These are phyloP conservation scores for Cryptocephalus moraei DNA, from an alignment of 2,888 invertebrate species.

Conservation along the genomic window DNA sequence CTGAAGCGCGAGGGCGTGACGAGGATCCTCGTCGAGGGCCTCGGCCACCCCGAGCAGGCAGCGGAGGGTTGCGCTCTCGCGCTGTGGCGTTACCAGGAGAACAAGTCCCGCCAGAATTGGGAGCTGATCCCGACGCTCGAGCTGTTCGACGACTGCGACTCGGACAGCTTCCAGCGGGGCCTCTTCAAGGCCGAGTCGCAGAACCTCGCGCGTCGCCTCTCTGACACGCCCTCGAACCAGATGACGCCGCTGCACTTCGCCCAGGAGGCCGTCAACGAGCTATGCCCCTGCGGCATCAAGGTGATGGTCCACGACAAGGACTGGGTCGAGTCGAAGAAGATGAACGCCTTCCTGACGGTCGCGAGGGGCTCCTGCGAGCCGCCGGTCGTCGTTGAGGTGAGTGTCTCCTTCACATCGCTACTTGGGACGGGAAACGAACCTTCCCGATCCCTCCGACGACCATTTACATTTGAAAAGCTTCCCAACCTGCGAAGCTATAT, in stretches of 20 bases:
- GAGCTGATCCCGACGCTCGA: constrained; percentile 41
- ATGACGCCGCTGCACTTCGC: constrained; percentile 70
- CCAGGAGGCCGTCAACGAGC: constrained; percentile 49
- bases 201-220: constrained; percentile 63
- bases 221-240: constrained; percentile 68
- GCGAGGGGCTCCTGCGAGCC: constrained; percentile 56
- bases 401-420: no score
- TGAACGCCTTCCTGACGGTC: constrained; percentile 56
- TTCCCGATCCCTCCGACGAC: no score
- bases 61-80: constrained; percentile 56
- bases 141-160: constrained; percentile 43
- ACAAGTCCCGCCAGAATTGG: constrained; percentile 42
- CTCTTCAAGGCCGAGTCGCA: constrained; percentile 55
- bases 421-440: no score
- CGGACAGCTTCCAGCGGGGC: constrained; percentile 53
- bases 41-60: constrained; percentile 50
- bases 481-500: no score
- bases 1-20: constrained; percentile 40
- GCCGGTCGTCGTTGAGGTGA: constrained; percentile 52
- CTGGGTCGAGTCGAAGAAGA: constrained; percentile 55
- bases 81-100: constrained; percentile 52
- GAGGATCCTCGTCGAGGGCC: constrained; percentile 48
- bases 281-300: constrained; percentile 50
- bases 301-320: constrained; percentile 46
- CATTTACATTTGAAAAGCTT: no score